Percentiles rank a stretch among this genome's conserved stretches.
phyloP scores from a whole-genome alignment of 35 echinoderm and acorn worm genomes.

The Ophioderma brevispina region DNA sequence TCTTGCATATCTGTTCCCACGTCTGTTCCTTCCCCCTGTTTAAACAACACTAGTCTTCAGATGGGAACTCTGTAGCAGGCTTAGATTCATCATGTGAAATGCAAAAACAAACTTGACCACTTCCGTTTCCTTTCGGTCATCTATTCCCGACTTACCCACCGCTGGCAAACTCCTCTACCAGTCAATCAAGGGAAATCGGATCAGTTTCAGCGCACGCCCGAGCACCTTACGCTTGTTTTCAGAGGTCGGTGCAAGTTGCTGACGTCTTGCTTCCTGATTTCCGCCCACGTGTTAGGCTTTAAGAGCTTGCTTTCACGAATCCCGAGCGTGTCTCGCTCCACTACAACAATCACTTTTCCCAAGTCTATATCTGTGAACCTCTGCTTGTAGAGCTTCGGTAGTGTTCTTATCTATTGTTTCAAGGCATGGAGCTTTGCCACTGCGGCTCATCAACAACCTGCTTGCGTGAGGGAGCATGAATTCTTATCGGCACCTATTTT shows the following conservation, averaged over 20 bases:
- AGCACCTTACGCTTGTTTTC: constrained; percentile 88
- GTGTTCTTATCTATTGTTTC: constrained; percentile 99
- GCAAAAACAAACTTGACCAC: constrained; percentile 96
- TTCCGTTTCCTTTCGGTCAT: constrained; percentile 86
- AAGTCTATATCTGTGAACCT: constrained; percentile 99
- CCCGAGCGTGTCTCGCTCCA: constrained; percentile 93
- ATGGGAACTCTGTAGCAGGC: constrained; percentile 90
- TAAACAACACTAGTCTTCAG: constrained; percentile 87
- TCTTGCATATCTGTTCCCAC: constrained; percentile 68
- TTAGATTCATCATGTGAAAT: constrained; percentile 98
- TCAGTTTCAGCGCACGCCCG: constrained; percentile 78
- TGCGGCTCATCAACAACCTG: constrained; percentile 98
- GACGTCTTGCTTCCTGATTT: constrained; percentile 75
- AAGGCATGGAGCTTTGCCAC: constrained; percentile 86
- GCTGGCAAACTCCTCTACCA: constrained; percentile 96
- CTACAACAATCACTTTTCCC: constrained; percentile 81
- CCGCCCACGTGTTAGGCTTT: constrained; percentile 85
- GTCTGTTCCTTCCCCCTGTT: constrained; percentile 99
- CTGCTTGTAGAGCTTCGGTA: constrained; percentile 74
- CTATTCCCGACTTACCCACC: constrained; percentile 86
- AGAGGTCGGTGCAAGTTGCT: constrained; percentile 66
- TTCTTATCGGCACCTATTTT: constrained; percentile 90
- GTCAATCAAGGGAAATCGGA: constrained; percentile 97
- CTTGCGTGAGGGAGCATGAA: constrained; percentile 96
- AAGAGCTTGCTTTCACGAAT: constrained; percentile 95